Conservation (phyloP, 2,797 vertebrate genomes). For the Lacerta agilis region DNA sequence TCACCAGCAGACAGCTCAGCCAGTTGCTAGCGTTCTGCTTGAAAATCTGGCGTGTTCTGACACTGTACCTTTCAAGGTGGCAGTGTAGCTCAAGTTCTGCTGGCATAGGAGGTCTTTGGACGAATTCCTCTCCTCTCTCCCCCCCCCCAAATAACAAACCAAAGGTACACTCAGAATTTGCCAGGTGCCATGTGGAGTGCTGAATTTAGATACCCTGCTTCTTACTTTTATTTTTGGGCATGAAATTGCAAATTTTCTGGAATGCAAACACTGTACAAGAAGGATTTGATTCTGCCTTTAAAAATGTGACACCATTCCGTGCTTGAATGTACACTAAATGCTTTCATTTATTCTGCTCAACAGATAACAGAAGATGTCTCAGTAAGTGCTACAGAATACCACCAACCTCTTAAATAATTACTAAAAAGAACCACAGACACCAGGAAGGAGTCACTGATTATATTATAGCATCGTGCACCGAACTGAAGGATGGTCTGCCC, state of each 20-base stretch:
- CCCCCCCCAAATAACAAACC: too few relatives aligned
- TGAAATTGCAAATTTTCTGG: neutral
- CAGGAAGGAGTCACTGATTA: neutral
- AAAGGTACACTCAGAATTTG: too few relatives aligned
- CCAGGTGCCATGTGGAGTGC: neutral
- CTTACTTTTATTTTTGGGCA: conserved; percentile 28
- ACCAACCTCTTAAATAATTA: conserved; percentile 41
- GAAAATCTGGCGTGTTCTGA: neutral
- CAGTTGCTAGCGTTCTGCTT: too few relatives aligned
- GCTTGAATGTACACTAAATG: conserved; percentile 41
- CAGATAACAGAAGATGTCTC: conserved; percentile 68
- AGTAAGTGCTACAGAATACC: conserved; percentile 48
- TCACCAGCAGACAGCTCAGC: neutral
- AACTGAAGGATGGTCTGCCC: conserved; percentile 45
- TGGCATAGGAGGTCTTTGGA: neutral
- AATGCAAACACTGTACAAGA: neutral
- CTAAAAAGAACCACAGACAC: conserved; percentile 33
- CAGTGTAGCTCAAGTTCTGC: neutral
- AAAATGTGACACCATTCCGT: conserved; percentile 36
- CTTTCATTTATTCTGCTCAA: conserved; percentile 62
- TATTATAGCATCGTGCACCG: conserved; percentile 23
- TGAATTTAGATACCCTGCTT: conserved; percentile 31
- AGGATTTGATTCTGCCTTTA: neutral
- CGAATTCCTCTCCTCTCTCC: too few relatives aligned
- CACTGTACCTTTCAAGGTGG: neutral